These are phyloP conservation scores for Catajapyx aquilonaris DNA, from an alignment of 1,140 invertebrate genomes.

Conservation along the genomic window DNA sequence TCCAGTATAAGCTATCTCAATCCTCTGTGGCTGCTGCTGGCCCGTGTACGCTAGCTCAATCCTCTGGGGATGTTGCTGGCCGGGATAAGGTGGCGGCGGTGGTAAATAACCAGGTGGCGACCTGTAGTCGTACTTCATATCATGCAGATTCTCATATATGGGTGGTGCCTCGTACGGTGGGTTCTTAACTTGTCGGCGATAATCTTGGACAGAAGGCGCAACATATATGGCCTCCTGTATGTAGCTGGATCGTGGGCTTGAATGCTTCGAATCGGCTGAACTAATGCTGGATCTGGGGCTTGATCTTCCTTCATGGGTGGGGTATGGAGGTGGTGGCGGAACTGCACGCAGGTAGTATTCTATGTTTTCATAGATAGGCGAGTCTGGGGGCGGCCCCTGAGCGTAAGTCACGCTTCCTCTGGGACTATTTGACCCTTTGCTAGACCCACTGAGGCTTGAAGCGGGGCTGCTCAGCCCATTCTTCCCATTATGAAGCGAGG, in stretches of 20 bases:
- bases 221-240: slow-evolving; percentile 9
- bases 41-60: no score
- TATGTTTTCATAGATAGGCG: slow-evolving; percentile 58
- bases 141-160: slow-evolving; percentile 50
- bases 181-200: slow-evolving; percentile 18
- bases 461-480: slow-evolving; percentile 24
- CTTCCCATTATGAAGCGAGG: no score
- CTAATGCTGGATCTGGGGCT: slow-evolving; percentile 27
- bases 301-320: slow-evolving; percentile 20
- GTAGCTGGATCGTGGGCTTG: slow-evolving; percentile 26
- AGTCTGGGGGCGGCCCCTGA: slow-evolving; percentile 14
- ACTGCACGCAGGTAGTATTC: slow-evolving; percentile 41
- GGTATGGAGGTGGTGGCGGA: slow-evolving; percentile 32
- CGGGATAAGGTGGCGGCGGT: slow-evolving; percentile 14
- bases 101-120: slow-evolving; percentile 7
- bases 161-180: slow-evolving; percentile 32
- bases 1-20: no score
- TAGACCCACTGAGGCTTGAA: slow-evolving; percentile 33
- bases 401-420: slow-evolving; percentile 24
- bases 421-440: slow-evolving; percentile 36
- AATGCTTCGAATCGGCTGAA: slow-evolving; percentile 28
- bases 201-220: background rate
- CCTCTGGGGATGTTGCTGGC: no score
- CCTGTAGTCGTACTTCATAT: slow-evolving; percentile 16
- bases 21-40: no score